phyloP scores from a whole-genome alignment of 2,797 vertebrate genomes.

The Bradypodion ventrale region DNA sequence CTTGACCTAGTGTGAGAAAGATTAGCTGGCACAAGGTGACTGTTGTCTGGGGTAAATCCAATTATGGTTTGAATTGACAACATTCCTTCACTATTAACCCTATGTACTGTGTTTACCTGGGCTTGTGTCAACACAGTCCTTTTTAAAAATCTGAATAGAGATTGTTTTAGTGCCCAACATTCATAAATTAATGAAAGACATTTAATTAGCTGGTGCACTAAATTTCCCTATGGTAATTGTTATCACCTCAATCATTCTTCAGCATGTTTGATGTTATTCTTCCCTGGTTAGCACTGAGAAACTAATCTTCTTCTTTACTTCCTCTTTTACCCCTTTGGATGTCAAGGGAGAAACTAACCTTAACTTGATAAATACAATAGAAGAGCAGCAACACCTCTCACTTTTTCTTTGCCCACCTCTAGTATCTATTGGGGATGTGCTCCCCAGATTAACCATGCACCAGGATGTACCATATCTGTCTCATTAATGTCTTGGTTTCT shows the following conservation, averaged over 20 bases:
- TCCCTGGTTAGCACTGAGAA: conserved; percentile 30
- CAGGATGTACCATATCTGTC: neutral
- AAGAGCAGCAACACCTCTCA: too few species aligned
- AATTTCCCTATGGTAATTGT: neutral
- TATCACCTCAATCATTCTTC: conserved; percentile 6
- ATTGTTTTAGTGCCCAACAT: conserved; percentile 6
- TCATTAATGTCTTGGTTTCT: neutral
- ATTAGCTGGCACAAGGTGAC: too few species aligned
- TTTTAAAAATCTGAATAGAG: conserved; percentile 1
- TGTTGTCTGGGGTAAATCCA: too few species aligned
- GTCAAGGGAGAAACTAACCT: conserved; percentile 9
- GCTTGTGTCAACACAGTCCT: neutral
- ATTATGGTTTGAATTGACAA: too few species aligned
- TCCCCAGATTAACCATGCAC: neutral
- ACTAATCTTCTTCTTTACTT: too few species aligned
- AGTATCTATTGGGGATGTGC: too few species aligned
- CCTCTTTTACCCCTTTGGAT: too few species aligned
- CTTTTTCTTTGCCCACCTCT: too few species aligned
- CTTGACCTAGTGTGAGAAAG: too few species aligned
- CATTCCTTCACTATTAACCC: neutral
- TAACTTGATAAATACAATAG: too few species aligned
- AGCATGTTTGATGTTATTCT: conserved; percentile 21
- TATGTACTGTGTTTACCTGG: conserved; percentile 9
- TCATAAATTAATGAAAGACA: neutral
- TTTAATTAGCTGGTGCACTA: conserved; percentile 26